phyloP scores from a whole-genome alignment of 2,888 invertebrate species.

The Myathropa florea region DNA sequence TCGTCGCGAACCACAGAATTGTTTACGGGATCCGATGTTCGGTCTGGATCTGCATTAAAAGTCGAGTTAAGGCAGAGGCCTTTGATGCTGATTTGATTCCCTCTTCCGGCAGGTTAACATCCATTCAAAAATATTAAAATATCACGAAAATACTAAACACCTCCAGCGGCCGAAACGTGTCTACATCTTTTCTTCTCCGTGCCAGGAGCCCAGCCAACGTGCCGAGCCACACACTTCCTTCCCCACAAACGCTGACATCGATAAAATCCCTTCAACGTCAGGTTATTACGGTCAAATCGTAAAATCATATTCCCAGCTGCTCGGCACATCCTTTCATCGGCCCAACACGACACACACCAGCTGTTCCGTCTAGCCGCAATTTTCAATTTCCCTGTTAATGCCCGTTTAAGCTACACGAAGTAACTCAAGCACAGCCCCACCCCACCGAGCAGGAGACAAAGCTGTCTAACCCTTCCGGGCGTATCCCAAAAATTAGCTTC shows the following conservation, averaged over 20 bases:
- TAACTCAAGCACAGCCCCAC: neutral
- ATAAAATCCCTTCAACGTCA: neutral
- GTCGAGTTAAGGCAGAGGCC: no score
- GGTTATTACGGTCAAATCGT: constrained; percentile 2
- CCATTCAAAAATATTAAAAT: neutral
- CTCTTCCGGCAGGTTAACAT: neutral
- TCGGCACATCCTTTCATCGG: neutral
- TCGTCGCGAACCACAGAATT: no score
- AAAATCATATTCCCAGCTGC: neutral
- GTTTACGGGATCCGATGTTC: no score
- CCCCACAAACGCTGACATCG: neutral
- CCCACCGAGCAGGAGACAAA: neutral
- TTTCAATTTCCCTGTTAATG: constrained; percentile 44
- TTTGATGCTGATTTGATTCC: no score
- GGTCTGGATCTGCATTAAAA: no score
- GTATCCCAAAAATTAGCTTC: constrained; percentile 19
- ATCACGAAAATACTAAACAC: neutral
- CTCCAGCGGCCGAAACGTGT: no score
- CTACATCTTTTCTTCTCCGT: no score
- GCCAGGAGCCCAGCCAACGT: neutral
- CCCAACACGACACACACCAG: constrained; percentile 10
- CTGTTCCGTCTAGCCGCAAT: constrained; percentile 40
- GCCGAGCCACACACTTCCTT: neutral
- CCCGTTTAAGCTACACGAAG: constrained; percentile 5
- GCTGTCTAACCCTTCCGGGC: constrained; percentile 7